phyloP scores from a whole-genome alignment of 2,797 vertebrate species.

The Apogon talboti region DNA sequence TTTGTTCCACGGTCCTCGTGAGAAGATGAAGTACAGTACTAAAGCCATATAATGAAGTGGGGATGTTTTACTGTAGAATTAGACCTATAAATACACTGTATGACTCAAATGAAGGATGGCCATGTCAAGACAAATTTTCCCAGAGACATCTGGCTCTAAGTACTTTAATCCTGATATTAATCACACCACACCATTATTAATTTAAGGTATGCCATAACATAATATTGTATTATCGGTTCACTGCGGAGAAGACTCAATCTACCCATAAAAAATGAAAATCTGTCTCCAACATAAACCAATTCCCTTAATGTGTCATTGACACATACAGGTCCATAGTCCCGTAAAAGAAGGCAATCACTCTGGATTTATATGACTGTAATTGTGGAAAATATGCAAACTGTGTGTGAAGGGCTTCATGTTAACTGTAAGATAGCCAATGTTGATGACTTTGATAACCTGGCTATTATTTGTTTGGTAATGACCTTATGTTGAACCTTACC shows the following conservation, averaged over 20 bases:
- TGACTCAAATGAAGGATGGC: conserved; percentile 24
- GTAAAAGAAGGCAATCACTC: conserved; percentile 65
- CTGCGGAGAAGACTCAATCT: conserved; percentile 17
- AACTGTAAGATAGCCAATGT: conserved; percentile 68
- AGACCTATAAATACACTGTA: conserved; percentile 28
- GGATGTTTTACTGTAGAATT: conserved; percentile 36
- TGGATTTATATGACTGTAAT: conserved; percentile 73
- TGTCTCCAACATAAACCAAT: conserved; percentile 27
- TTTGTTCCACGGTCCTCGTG: conserved; percentile 8
- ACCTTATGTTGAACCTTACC: conserved; percentile 72
- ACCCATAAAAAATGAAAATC: conserved; percentile 10
- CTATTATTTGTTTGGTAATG: conserved; percentile 69
- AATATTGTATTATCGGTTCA: conserved; percentile 20
- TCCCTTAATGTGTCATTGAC: conserved; percentile 28
- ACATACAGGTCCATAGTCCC: conserved; percentile 47
- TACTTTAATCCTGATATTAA: conserved; percentile 33
- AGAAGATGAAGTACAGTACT: conserved; percentile 43
- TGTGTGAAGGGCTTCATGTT: conserved; percentile 84
- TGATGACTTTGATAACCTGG: conserved; percentile 72
- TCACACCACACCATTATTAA: conserved; percentile 13
- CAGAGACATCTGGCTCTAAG: conserved; percentile 5
- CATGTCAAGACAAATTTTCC: conserved; percentile 1
- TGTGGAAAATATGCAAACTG: conserved; percentile 84
- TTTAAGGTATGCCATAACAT: conserved; percentile 21
- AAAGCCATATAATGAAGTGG: conserved; percentile 64